Percentiles rank a stretch among this genome's conserved stretches.
Conservation (phyloP, 2,113 vertebrate species). For the Brienomyrus longianalis region DNA sequence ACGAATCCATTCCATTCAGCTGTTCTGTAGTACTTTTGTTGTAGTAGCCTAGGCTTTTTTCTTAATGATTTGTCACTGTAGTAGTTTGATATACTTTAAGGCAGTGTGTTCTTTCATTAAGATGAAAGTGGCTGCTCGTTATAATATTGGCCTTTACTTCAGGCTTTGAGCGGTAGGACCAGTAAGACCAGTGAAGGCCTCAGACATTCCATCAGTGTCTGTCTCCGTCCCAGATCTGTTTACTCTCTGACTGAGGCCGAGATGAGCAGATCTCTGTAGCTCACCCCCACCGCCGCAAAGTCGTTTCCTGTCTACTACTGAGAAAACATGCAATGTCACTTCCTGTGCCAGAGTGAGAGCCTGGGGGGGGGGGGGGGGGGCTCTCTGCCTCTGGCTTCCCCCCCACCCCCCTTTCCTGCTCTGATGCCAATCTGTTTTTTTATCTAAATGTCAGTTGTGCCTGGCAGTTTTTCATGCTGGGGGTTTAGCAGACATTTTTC, state of each 20-base stretch:
- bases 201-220: not conserved
- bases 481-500: not conserved
- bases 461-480: not conserved
- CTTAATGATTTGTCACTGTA: not conserved
- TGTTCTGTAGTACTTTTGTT: not conserved
- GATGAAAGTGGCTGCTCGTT: not conserved
- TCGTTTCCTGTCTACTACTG: conserved; percentile 23
- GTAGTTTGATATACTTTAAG: not conserved
- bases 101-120: not conserved
- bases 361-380: not conserved
- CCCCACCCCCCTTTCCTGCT: not conserved
- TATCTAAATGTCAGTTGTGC: not conserved
- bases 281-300: conserved; percentile 8
- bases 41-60: not conserved
- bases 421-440: not conserved
- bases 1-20: not conserved
- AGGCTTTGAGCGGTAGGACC: no score
- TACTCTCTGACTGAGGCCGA: conserved; percentile 3
- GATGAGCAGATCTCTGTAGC: not conserved
- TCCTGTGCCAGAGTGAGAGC: conserved; percentile 5
- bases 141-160: not conserved
- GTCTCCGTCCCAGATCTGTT: not conserved
- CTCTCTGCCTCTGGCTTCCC: not conserved
- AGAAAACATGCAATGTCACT: conserved; percentile 27
- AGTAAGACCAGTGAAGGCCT: not conserved